Conservation (phyloP, 2,888 invertebrate genomes). For the Parnassius smintheus region DNA sequence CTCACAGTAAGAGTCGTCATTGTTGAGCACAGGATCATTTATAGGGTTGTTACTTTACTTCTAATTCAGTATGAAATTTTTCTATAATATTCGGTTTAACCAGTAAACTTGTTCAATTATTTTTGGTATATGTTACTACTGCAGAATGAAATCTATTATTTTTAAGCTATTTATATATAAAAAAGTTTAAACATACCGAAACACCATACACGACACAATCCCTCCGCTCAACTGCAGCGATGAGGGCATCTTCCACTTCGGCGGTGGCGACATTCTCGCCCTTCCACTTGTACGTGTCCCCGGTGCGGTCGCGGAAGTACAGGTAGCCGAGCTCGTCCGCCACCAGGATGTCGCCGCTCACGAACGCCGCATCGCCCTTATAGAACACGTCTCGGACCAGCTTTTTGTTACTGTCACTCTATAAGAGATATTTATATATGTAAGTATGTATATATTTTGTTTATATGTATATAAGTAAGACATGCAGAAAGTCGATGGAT, state of each 20-base stretch:
- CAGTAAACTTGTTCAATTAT: too few species aligned
- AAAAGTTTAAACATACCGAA: slow-evolving; percentile 81
- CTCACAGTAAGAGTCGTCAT: too few species aligned
- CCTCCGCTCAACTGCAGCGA: slow-evolving; percentile 86
- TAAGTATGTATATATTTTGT: too few species aligned
- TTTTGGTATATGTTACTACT: too few species aligned
- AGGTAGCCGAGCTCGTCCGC: slow-evolving; percentile 96
- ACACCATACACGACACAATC: slow-evolving; percentile 96
- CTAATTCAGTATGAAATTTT: too few species aligned
- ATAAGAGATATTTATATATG: background rate
- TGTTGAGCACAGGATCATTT: too few species aligned
- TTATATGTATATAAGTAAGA: too few species aligned
- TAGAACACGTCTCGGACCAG: slow-evolving; percentile 90
- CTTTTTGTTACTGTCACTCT: slow-evolving; percentile 92
- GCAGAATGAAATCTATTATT: too few species aligned
- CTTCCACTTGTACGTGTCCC: slow-evolving; percentile 94
- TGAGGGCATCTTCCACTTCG: slow-evolving; percentile 95
- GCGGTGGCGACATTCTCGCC: slow-evolving; percentile 98
- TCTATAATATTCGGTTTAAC: too few species aligned
- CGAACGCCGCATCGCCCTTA: slow-evolving; percentile 94
- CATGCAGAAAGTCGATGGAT: too few species aligned
- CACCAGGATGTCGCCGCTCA: slow-evolving; percentile 94
- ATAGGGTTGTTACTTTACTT: too few species aligned
- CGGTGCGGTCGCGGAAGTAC: slow-evolving; percentile 95
- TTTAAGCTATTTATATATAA: background rate